Evolutionary conservation across 1,140 invertebrate species (phyloP).

Genomic region (Antheraea pernyi): DNA sequence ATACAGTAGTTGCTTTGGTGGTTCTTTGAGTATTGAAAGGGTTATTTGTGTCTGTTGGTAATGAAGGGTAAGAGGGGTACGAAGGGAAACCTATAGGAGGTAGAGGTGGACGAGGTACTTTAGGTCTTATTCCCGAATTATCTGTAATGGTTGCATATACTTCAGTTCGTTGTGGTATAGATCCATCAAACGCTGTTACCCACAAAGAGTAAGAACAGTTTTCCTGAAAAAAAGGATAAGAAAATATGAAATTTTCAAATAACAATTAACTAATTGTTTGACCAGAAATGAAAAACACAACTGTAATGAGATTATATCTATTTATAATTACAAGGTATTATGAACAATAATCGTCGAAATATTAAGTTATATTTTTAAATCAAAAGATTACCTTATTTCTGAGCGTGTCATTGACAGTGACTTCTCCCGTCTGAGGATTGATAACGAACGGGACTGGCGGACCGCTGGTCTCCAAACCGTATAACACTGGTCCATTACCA

Average conservation of each 20-base stretch:
- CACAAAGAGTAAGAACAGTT: conserved; percentile 63
- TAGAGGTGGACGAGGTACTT: conserved; percentile 44
- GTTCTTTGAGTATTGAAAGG: conserved; percentile 48
- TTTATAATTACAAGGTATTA: neutral
- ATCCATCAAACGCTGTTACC: conserved; percentile 62
- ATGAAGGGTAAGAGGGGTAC: conserved; percentile 40
- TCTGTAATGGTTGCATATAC: conserved; percentile 65
- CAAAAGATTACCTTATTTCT: conserved; percentile 53
- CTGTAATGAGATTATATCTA: too few species aligned
- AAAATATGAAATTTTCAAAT: too few species aligned
- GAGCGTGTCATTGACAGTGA: conserved; percentile 66
- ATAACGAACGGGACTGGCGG: conserved; percentile 60
- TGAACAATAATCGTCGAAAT: too few species aligned
- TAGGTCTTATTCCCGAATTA: conserved; percentile 38
- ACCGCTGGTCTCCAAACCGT: conserved; percentile 56
- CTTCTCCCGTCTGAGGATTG: conserved; percentile 55
- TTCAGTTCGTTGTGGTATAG: conserved; percentile 61
- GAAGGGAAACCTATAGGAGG: conserved; percentile 39
- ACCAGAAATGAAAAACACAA: too few species aligned
- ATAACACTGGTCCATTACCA: conserved; percentile 44
- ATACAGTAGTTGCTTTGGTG: conserved; percentile 52
- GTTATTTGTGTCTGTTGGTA: conserved; percentile 41
- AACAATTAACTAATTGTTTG: too few species aligned
- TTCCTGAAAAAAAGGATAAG: conserved; percentile 44
- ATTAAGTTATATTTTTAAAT: too few species aligned